Base-by-base conservation (phyloP, 30 jellyfish, hydroid and myxozoan species). In the Aurelia sp. region DNA sequence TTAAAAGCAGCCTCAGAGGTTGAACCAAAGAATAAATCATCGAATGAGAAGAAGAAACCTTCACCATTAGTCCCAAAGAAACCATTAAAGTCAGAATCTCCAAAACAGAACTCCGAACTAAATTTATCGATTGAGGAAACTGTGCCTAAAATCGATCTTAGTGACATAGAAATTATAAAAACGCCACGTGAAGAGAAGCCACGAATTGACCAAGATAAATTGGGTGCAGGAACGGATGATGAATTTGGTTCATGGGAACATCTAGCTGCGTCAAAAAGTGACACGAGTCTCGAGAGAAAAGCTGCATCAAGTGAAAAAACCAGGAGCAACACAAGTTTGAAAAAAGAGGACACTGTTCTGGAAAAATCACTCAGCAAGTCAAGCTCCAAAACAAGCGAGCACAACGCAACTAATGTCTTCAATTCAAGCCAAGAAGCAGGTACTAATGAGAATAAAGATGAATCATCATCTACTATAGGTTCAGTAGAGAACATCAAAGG, bases 241-340 rank as follows among this genome's bases (percentile, higher is more conserved):
- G 93, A 84, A 7, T 84, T 84, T 57, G 93, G 93, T 47, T 71
- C 93, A 11, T 82, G 92, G 92, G 92, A 82, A 47, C 79, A 69
- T 33, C 74, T 82, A 12, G 20, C 73, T 12, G 67, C 60, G 8
- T 22, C 79, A 17, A 72, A 72, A 16, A 74, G 76, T n/a, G 33
- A 51, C 37, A 44, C 50, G 41, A 55, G 68, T 31, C 52, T 63
- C 1, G 23, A 30, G 55, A 35, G 3, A 13, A 17, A 37, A 27
- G 58, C 52, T 22, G 75, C 55, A 17, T n/a, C 88, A 18, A 19
- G 9, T 23, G 35, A 22, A 23, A 37, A 30, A 8, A 6, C 86
- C 6, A 57, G 47, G n/a, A 71, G 66, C 15, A 55, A 12, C 20
- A 44, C 74, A 13, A 55, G 59, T 55, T 15, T 15, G 40, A 75